A percentile compares a stretch with the other conserved stretches of the same genome.
These are phyloP conservation scores for Calonectris borealis DNA, from an alignment of 2,113 vertebrate genomes.

Conservation along the genomic window DNA sequence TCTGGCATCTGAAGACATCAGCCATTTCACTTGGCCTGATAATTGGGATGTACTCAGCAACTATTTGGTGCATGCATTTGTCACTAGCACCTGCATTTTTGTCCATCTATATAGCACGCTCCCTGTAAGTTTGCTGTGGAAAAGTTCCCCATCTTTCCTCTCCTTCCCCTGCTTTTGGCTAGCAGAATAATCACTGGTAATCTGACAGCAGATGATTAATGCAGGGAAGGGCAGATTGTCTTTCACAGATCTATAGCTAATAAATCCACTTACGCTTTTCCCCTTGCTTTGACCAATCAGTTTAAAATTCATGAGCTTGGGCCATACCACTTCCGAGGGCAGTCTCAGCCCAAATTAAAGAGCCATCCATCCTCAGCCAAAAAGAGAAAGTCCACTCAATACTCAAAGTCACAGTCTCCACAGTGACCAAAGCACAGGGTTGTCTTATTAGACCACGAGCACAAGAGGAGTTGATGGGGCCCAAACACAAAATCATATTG, in stretches of 20 bases:
- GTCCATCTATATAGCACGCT: accelerated
- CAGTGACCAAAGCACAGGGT: not conserved
- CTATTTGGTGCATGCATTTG: not conserved
- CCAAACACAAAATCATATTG: not conserved
- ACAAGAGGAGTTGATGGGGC: not conserved
- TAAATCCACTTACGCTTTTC: not conserved
- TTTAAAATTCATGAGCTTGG: slow-evolving; percentile 3
- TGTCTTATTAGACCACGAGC: not conserved
- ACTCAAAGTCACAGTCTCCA: not conserved
- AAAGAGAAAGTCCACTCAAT: not conserved
- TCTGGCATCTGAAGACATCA: not conserved
- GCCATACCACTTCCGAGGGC: not conserved
- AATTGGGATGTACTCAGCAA: not conserved
- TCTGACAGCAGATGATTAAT: not conserved
- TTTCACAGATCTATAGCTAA: not conserved
- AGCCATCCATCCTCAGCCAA: not conserved
- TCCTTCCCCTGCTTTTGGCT: not conserved
- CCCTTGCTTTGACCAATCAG: not conserved
- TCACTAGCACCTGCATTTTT: not conserved
- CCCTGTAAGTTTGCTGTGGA: not conserved
- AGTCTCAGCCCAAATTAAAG: not conserved
- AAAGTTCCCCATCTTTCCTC: not conserved
- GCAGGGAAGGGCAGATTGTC: not conserved
- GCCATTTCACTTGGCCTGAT: not conserved
- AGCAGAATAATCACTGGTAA: not conserved